These are phyloP conservation scores for Drosophila watanabei DNA, from an alignment of 1,140 invertebrate species.

Conservation along the genomic window DNA sequence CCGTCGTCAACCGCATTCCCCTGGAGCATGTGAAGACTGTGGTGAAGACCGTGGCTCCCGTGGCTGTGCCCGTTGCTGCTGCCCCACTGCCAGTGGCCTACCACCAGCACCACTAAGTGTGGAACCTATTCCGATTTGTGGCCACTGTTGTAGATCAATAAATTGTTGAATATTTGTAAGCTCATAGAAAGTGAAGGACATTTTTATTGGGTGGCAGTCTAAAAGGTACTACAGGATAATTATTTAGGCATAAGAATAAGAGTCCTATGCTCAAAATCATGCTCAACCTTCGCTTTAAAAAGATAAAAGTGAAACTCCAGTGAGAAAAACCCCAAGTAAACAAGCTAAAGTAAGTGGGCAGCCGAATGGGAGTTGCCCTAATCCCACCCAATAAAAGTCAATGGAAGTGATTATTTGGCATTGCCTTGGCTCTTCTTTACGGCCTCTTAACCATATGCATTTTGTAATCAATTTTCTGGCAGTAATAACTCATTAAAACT, in stretches of 20 bases:
- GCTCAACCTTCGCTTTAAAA: background rate
- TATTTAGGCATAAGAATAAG: background rate
- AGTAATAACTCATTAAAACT: slow-evolving; percentile 63
- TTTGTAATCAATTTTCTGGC: slow-evolving; percentile 59
- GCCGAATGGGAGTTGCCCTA: slow-evolving; percentile 4
- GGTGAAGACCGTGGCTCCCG: slow-evolving; percentile 69
- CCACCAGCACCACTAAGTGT: slow-evolving; percentile 63
- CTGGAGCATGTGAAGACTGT: slow-evolving; percentile 72
- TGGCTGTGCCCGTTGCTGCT: slow-evolving; percentile 56
- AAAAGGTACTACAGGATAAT: background rate
- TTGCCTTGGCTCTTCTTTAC: slow-evolving; percentile 28
- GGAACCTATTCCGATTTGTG: slow-evolving; percentile 11
- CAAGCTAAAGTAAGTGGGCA: background rate
- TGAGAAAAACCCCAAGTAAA: background rate
- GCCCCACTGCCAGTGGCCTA: slow-evolving; percentile 62
- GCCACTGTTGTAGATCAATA: slow-evolving; percentile 54
- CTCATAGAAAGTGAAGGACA: slow-evolving; percentile 1
- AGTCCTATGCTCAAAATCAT: no score
- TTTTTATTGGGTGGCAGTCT: background rate
- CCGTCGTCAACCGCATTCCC: slow-evolving; percentile 85
- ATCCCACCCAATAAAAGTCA: slow-evolving; percentile 23
- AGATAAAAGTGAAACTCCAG: background rate
- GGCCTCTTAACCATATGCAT: slow-evolving; percentile 31
- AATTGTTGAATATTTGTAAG: slow-evolving; percentile 82
- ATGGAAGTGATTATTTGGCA: slow-evolving; percentile 17